These are phyloP conservation scores for Pleuronectes platessa DNA, from an alignment of 2,113 vertebrate genomes.

Conservation along the genomic window DNA sequence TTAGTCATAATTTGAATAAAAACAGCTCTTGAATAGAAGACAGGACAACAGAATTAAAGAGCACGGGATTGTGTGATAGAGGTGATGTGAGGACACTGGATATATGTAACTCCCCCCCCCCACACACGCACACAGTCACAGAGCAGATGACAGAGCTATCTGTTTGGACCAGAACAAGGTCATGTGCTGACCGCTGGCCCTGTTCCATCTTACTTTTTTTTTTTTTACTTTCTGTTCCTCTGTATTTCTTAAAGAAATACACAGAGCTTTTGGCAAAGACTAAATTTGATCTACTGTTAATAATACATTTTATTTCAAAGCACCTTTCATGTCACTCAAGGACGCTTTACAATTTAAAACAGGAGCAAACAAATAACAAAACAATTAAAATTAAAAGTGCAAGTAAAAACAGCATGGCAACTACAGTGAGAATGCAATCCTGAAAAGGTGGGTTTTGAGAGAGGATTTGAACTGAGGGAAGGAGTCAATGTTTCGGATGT, in stretches of 20 bases:
- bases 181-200: constrained; percentile 62
- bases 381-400: too few species aligned
- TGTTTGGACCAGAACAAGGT: constrained; percentile 70
- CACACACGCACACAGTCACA: constrained; percentile 11
- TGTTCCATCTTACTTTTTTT: constrained; percentile 50
- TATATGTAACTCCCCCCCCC: neutral
- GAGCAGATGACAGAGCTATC: constrained; percentile 59
- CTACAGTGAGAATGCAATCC: too few species aligned
- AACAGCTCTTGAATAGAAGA: constrained; percentile 1
- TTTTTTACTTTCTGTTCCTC: constrained; percentile 11
- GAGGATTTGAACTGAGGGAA: too few species aligned
- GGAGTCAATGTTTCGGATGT: too few species aligned
- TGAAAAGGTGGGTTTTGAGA: too few species aligned
- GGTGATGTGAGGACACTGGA: constrained; percentile 28
- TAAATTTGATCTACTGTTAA: constrained; percentile 34
- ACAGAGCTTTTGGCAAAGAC: constrained; percentile 26
- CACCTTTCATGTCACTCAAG: too few species aligned
- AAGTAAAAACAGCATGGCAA: too few species aligned
- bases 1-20: neutral
- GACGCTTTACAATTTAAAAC: too few species aligned
- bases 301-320: too few species aligned
- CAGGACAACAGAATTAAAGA: constrained; percentile 3
- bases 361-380: too few species aligned
- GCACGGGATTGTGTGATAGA: neutral
- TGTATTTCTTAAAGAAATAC: constrained; percentile 49